These are phyloP conservation scores for Oryzias curvinotus DNA, from an alignment of 2,113 vertebrate species.

Conservation along the genomic window DNA sequence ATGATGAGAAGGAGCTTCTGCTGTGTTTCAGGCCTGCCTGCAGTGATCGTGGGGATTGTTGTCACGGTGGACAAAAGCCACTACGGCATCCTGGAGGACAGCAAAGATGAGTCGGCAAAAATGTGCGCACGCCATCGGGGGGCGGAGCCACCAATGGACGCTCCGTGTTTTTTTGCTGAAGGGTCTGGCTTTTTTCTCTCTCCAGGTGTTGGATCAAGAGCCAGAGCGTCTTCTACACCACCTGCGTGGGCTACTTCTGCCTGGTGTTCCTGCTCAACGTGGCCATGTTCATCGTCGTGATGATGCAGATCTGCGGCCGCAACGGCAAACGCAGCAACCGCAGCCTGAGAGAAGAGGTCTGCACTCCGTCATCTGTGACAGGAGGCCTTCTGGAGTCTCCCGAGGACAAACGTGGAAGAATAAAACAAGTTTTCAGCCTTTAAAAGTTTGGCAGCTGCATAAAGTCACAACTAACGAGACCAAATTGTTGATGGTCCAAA, in stretches of 20 bases:
- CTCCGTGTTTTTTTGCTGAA: neutral
- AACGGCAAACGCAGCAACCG: conserved; percentile 93
- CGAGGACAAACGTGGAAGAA: too few relatives aligned
- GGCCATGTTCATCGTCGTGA: conserved; percentile 97
- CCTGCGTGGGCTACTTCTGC: conserved; percentile 90
- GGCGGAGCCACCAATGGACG: neutral
- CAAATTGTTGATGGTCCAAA: too few relatives aligned
- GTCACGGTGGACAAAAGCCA: conserved; percentile 78
- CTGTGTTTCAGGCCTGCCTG: conserved; percentile 85
- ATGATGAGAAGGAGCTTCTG: too few relatives aligned
- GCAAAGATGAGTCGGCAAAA: conserved; percentile 60
- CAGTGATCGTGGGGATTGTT: conserved; percentile 82
- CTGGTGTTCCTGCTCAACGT: conserved; percentile 92
- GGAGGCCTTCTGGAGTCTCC: too few relatives aligned
- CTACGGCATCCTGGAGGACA: conserved; percentile 81
- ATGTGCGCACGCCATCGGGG: conserved; percentile 81
- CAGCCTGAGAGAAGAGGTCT: conserved; percentile 85
- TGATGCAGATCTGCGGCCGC: conserved; percentile 96
- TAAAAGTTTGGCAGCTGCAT: too few relatives aligned
- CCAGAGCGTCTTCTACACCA: conserved; percentile 84
- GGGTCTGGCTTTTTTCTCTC: neutral
- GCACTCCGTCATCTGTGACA: neutral
- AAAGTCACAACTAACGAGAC: too few relatives aligned
- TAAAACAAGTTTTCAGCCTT: too few relatives aligned
- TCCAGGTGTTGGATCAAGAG: conserved; percentile 90